Base-by-base conservation (phyloP, 2,113 vertebrate species). In the Apeltes quadracus region DNA sequence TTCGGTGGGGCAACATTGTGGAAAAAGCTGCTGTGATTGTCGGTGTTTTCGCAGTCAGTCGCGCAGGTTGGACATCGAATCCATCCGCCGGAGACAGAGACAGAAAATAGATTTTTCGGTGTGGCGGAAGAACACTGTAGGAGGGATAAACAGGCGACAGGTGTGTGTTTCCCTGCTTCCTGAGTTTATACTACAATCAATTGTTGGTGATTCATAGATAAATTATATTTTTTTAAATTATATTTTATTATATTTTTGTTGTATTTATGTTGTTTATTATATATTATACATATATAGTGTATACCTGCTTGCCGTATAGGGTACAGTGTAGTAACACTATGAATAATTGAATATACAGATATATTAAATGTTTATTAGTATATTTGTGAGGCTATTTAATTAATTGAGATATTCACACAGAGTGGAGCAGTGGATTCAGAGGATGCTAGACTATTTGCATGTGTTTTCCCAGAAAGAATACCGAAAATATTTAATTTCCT, bases 1-100 rank as follows among this genome's bases (percentile, higher is more conserved):
- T 62, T 78, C 81, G 68, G 68, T 50, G 75, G 43, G 39, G 71
- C 83, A 83, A 87, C 91, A 92, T 92, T 76, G 75, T 88, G 61
- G 69, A 81, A 32, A n/a, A 79, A 65, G 46, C 22, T 16, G 53
- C 34, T 32, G 70, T 22, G 57, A 44, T 83, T 73, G 53, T 78
- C 46, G 50, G 23, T 71, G 79, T 67, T 83, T 74, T 73, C 13
- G 27, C 51, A 38, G n/a, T 38, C 51, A 71, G 59, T 82, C 74
- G 78, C 27, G 50, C 74, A 74, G 76, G 76, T 80, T 43, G 57
- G 66, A 84, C 15, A 55, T 59, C 14, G 48, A 38, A 91, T 92
- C 69, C 78, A 58, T 92, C 90, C 90, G 91, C 91, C 27, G n/a
- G 16, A 27, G 48, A 57, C 25, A 29, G 72, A 56, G 53, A 64